Conservation (phyloP, 1,140 invertebrate species). For the Drosophila ambigua region DNA sequence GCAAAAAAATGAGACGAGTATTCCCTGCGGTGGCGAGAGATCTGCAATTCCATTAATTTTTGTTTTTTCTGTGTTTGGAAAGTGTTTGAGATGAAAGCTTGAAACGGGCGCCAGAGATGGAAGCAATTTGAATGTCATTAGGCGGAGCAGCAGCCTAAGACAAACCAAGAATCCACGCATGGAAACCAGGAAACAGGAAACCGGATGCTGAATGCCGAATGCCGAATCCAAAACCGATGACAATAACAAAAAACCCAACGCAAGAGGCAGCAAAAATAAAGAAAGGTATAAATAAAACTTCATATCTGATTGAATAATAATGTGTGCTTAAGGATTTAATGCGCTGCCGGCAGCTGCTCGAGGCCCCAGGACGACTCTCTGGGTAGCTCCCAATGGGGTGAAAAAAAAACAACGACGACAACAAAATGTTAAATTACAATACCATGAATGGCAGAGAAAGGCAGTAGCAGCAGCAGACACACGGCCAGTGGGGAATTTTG, state of each 20-base stretch:
- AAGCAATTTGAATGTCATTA: conserved; percentile 73
- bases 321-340: conserved; percentile 80
- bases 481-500: conserved; percentile 60
- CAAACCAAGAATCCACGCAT: conserved; percentile 23
- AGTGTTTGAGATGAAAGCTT: conserved; percentile 14
- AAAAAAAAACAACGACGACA: conserved; percentile 10
- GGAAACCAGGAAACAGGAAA: conserved; percentile 16
- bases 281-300: conserved; percentile 59
- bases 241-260: background rate
- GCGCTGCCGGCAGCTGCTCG: conserved; percentile 59
- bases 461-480: background rate
- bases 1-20: background rate
- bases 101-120: conserved; percentile 14
- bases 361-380: conserved; percentile 20
- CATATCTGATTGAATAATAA: conserved; percentile 82
- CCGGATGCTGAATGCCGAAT: conserved; percentile 14
- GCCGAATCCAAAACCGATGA: conserved; percentile 12
- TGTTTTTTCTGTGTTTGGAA: conserved; percentile 11
- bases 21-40: conserved; percentile 6
- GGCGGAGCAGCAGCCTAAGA: conserved; percentile 2
- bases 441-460: conserved; percentile 14
- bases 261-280: conserved; percentile 12
- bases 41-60: conserved; percentile 61
- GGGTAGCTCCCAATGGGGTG: conserved; percentile 23
- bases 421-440: conserved; percentile 66